Evolutionary conservation across 2,888 invertebrate species (phyloP).

Genomic region (Sphaerophoria rueppellii): DNA sequence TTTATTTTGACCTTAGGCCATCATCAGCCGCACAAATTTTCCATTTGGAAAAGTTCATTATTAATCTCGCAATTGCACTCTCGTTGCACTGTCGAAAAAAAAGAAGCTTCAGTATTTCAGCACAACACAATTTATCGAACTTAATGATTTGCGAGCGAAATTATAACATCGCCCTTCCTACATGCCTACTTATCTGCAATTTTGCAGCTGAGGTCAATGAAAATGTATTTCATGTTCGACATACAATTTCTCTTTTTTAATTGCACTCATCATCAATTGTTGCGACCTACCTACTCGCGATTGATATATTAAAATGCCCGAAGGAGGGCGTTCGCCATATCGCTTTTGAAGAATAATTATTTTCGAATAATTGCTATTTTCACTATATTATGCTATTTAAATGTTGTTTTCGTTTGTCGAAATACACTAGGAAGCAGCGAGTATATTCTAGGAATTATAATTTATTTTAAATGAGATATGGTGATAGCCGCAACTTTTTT

Average conservation of each 20-base stretch:
- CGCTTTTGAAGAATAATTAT: not conserved
- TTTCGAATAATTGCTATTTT: slow-evolving; percentile 29
- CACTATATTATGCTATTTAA: slow-evolving; percentile 1
- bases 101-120: slow-evolving; percentile 14
- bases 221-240: slow-evolving; percentile 43
- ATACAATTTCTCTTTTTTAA: slow-evolving; percentile 69
- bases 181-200: not conserved
- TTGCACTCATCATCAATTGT: slow-evolving; percentile 68
- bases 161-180: slow-evolving; percentile 3
- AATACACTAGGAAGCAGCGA: not conserved
- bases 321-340: not conserved
- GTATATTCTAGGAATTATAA: slow-evolving; percentile 34
- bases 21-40: slow-evolving; percentile 70
- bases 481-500: not conserved
- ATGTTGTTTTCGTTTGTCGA: not conserved
- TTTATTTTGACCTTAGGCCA: slow-evolving; percentile 59
- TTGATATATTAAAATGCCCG: not conserved
- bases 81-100: not conserved
- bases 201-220: slow-evolving; percentile 45
- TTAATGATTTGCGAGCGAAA: slow-evolving; percentile 51
- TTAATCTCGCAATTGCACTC: not conserved
- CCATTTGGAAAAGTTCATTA: slow-evolving; percentile 68
- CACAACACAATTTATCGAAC: slow-evolving; percentile 11
- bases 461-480: slow-evolving; percentile 64
- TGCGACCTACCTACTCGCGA: slow-evolving; percentile 6